phyloP scores from a whole-genome alignment of 2,888 invertebrate genomes.

The Idaea dimidiata region DNA sequence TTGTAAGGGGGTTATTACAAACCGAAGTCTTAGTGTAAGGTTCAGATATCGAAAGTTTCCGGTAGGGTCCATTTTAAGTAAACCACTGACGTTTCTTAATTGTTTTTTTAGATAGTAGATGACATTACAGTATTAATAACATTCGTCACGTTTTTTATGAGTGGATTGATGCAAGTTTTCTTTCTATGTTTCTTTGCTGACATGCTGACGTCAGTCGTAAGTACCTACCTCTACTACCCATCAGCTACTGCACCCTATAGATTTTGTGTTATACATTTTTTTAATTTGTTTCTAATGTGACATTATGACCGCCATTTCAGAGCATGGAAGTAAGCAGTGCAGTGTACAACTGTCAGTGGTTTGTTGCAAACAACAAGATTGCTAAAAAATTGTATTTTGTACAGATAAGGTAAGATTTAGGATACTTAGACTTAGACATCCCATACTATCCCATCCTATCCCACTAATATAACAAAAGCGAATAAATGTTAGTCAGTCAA shows the following conservation, averaged over 20 bases:
- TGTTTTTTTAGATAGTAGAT: slow-evolving; percentile 41
- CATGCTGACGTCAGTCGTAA: slow-evolving; percentile 47
- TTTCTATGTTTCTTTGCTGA: slow-evolving; percentile 54
- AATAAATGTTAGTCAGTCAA: too few species aligned
- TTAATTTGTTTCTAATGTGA: neutral
- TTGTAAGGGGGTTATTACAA: slow-evolving; percentile 2
- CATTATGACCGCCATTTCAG: slow-evolving; percentile 8
- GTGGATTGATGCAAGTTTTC: slow-evolving; percentile 50
- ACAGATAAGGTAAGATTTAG: slow-evolving; percentile 39
- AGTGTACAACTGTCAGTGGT: slow-evolving; percentile 47
- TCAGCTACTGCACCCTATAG: neutral
- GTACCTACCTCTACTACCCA: slow-evolving; percentile 21
- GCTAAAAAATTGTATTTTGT: slow-evolving; percentile 37
- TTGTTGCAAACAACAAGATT: slow-evolving; percentile 24
- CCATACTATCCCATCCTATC: neutral
- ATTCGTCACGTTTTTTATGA: slow-evolving; percentile 45
- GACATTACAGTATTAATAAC: slow-evolving; percentile 38
- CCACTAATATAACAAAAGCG: too few species aligned
- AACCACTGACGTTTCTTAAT: neutral
- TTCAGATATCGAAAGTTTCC: too few species aligned
- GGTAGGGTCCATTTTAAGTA: too few species aligned
- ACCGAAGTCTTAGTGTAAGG: too few species aligned
- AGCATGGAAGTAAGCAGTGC: slow-evolving; percentile 38
- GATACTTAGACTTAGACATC: neutral
- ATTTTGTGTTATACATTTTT: neutral